phyloP scores from a whole-genome alignment of 2,797 vertebrate species.

The Sciurus vulgaris region DNA sequence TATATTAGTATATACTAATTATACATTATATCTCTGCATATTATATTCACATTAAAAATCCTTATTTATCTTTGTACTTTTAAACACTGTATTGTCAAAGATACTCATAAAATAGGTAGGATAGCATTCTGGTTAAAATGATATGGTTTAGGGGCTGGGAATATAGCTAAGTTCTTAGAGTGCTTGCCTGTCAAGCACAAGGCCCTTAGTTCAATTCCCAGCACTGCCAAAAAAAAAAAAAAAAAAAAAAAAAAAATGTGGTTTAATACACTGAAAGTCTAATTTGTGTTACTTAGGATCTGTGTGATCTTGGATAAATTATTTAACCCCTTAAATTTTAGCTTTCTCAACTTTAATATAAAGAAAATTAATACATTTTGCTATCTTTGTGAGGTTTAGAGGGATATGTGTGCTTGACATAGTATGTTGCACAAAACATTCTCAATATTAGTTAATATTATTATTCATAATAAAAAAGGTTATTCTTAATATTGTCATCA shows the following conservation, averaged over 20 bases:
- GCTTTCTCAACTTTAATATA: conserved; percentile 38
- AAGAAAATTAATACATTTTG: not conserved
- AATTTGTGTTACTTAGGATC: not conserved
- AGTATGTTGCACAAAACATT: conserved; percentile 13
- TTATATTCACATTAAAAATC: not conserved
- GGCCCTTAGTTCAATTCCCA: no score
- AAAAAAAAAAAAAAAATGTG: not conserved
- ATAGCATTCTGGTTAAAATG: not conserved
- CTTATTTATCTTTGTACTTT: not conserved
- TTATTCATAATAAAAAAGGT: not conserved
- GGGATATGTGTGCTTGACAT: not conserved
- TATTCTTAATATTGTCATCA: not conserved
- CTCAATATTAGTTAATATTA: not conserved
- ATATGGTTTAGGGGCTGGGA: no score
- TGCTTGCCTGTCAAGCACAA: no score
- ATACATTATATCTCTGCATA: not conserved
- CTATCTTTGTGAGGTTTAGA: not conserved
- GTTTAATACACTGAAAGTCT: not conserved
- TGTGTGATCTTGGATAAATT: not conserved
- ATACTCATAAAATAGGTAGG: not conserved
- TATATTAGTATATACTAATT: not conserved
- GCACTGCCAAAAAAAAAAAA: no score
- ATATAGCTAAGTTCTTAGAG: no score
- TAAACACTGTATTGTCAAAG: not conserved
- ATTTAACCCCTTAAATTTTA: not conserved